Base-by-base conservation (phyloP, 2,888 invertebrate genomes). In the Leucophora obtusa region DNA sequence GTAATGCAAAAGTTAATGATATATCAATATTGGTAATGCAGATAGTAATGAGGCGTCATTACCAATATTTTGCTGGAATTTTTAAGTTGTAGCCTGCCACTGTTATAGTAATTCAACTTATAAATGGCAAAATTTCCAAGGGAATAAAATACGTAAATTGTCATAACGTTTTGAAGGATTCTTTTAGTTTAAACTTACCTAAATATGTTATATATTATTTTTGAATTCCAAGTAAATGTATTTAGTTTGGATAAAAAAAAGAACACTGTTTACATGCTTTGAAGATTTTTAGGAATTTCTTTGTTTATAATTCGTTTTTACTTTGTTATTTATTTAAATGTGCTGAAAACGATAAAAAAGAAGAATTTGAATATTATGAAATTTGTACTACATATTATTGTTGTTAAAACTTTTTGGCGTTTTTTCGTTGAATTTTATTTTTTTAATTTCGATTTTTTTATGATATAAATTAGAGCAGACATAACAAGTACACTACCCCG, bases 401-500 rank as follows among this genome's bases (percentile, higher is more conserved):
- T 54, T 10, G 5, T 35, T 38, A 11, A 11, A 14, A n/a, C n/a
- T 47, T 47, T 43, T 47, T 38, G 38, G 10, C 11, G 38, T 38
- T n/a, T 47, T n/a, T 47, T 47, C 14, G 43, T 43, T 47, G 43
- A 14, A 14, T 5, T 24, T 47, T n/a, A n/a, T n/a, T n/a, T 47
- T 60, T 43, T 28, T 28, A 28, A 33, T 51, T 63, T 63, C 28
- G 17, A 33, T 33, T 51, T 33, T n/a, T 53, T 53, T 65, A n/a
- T 53, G 33, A 54, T 28, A 63, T 24, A 71, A 68, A 77, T 78
- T 78, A 43, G 56, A 59, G 73, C 63, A 73, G 53, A 65, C 69
- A 73, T 9, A 54, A 35, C n/a, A 10, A 43, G 14, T 50, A 28
- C 53, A 33, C 63, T 18, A 24, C 15, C 50, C 58, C 18, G 17